Evolutionary conservation across 2,797 vertebrate genomes (phyloP).

Genomic region (Protosalanx chinensis): DNA sequence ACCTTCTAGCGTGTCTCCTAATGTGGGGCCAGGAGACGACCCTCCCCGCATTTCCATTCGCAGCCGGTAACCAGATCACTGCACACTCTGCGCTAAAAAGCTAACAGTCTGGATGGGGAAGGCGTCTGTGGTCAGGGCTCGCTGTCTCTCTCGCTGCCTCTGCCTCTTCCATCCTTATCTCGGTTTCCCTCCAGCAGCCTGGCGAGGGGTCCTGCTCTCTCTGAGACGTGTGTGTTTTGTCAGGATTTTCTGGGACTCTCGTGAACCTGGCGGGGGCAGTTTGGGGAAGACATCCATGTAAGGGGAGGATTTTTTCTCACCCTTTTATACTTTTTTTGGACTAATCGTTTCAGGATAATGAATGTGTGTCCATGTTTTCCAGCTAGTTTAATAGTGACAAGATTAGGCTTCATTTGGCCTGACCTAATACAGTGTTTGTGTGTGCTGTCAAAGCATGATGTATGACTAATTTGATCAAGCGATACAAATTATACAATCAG

Average conservation of each 20-base stretch:
- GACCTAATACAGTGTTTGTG: constrained; percentile 5
- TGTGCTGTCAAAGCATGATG: neutral
- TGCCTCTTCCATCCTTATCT: constrained; percentile 63
- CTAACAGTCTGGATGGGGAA: constrained; percentile 73
- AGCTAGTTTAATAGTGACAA: neutral
- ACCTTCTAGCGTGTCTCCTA: constrained; percentile 77
- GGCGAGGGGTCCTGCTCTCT: constrained; percentile 65
- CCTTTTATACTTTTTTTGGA: neutral
- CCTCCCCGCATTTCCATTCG: constrained; percentile 69
- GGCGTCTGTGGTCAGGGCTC: constrained; percentile 76
- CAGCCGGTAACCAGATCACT: constrained; percentile 83
- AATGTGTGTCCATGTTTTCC: neutral
- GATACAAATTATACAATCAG: neutral
- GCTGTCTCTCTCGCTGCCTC: constrained; percentile 22
- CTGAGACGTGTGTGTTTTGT: constrained; percentile 60
- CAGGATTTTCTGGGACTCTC: constrained; percentile 18
- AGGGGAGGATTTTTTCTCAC: neutral
- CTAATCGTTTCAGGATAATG: neutral
- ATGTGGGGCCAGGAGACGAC: constrained; percentile 65
- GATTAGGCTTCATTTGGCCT: neutral
- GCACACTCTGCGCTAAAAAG: constrained; percentile 74
- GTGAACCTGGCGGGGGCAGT: neutral
- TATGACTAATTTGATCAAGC: neutral
- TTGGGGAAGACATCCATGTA: neutral
- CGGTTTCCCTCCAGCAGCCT: constrained; percentile 64